Evolutionary conservation across 2,888 invertebrate species (phyloP).

Genomic region (Elmis aenea): DNA sequence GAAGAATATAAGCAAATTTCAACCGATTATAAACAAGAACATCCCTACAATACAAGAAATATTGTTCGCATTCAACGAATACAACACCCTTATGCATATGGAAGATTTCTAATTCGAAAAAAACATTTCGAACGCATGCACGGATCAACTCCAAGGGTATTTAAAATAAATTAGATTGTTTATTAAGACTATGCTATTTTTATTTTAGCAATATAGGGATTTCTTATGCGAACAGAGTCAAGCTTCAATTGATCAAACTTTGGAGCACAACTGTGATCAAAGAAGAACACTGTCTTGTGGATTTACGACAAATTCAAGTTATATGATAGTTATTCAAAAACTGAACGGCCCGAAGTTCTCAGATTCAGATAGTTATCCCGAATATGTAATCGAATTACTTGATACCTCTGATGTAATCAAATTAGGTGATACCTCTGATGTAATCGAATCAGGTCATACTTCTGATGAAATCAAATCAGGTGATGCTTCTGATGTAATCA

Average conservation of each 20-base stretch:
- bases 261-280: constrained; percentile 2
- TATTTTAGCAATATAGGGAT: no score
- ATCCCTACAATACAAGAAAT: no score
- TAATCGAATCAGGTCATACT: no score
- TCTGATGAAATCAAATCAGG: no score
- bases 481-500: no score
- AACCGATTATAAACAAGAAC: neutral
- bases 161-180: no score
- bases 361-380: constrained; percentile 14
- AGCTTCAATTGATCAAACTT: constrained; percentile 1
- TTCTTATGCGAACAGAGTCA: no score
- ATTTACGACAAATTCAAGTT: neutral
- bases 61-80: no score
- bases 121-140: constrained; percentile 3
- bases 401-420: no score
- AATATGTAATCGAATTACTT: constrained; percentile 16
- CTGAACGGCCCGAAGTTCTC: neutral
- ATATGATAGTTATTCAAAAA: neutral
- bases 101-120: constrained; percentile 9
- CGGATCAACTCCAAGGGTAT: no score
- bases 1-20: neutral
- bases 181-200: no score
- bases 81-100: constrained; percentile 19
- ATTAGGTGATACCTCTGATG: no score
- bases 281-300: neutral